A percentile compares a stretch with the other conserved stretches of the same genome.
phyloP scores from a whole-genome alignment of 2,113 vertebrate species.

The Thalassarche chlororhynchos region DNA sequence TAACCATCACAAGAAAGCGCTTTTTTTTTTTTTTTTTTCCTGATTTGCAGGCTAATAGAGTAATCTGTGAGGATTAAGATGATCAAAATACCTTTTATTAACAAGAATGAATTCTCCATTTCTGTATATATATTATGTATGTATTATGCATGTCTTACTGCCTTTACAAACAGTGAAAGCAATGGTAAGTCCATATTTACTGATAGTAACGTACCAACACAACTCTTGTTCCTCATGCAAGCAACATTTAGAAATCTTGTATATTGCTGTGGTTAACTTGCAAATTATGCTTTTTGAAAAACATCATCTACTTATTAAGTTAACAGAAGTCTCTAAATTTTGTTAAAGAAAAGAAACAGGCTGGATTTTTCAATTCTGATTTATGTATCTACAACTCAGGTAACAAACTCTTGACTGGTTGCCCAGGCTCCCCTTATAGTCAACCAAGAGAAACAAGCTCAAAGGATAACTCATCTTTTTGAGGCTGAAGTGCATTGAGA shows the following conservation, averaged over 20 bases:
- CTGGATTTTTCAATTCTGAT: background rate
- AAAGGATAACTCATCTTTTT: background rate
- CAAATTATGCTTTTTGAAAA: background rate
- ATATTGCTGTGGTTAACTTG: background rate
- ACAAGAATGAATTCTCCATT: background rate
- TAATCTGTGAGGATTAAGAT: background rate
- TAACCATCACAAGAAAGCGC: background rate
- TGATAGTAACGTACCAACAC: background rate
- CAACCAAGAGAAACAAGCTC: background rate
- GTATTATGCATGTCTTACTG: too few species aligned
- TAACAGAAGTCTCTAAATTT: background rate
- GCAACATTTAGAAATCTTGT: background rate
- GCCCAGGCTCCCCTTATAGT: background rate
- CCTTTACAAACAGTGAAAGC: background rate
- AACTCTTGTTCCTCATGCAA: background rate
- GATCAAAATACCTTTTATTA: background rate
- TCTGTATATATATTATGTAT: background rate
- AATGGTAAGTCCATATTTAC: fast-evolving
- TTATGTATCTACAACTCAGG: background rate
- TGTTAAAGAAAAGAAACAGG: background rate
- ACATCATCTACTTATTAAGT: background rate
- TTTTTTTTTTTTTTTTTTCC: background rate
- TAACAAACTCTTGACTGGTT: background rate
- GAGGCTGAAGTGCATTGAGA: background rate
- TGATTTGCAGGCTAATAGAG: background rate